Conservation (phyloP, 2,113 vertebrate species). For the Antechinus stuartii region DNA sequence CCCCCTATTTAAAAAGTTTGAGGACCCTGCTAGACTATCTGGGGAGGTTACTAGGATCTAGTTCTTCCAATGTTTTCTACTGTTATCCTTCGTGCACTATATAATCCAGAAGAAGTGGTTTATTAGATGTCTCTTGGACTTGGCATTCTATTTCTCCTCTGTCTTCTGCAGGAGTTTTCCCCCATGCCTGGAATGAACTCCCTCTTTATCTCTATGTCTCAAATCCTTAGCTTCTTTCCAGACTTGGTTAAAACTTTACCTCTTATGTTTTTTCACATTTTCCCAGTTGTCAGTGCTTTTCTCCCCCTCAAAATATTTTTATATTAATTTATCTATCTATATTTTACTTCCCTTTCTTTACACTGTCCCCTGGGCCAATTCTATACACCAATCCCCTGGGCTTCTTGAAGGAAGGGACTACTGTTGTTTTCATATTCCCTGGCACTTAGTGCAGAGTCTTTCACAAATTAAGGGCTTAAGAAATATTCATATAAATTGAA, state of each 20-base stretch:
- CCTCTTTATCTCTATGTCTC: background rate
- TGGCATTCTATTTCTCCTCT: background rate
- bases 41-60: background rate
- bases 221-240: background rate
- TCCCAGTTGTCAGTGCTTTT: background rate
- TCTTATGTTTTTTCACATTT: background rate
- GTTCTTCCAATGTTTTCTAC: background rate
- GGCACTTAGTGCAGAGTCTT: background rate
- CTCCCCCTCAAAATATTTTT: background rate
- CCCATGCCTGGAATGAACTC: background rate
- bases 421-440: background rate
- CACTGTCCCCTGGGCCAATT: background rate
- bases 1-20: too few species aligned
- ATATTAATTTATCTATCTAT: background rate
- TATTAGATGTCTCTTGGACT: background rate
- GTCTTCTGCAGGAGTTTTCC: background rate
- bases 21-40: background rate
- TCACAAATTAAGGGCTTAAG: background rate
- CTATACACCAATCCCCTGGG: too few species aligned
- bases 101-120: background rate
- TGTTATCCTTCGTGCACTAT: background rate
- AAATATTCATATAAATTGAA: background rate
- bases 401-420: background rate
- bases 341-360: background rate
- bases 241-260: background rate